Evolutionary conservation across 2,113 vertebrate species (phyloP).

Genomic region (Leiothrix lutea): DNA sequence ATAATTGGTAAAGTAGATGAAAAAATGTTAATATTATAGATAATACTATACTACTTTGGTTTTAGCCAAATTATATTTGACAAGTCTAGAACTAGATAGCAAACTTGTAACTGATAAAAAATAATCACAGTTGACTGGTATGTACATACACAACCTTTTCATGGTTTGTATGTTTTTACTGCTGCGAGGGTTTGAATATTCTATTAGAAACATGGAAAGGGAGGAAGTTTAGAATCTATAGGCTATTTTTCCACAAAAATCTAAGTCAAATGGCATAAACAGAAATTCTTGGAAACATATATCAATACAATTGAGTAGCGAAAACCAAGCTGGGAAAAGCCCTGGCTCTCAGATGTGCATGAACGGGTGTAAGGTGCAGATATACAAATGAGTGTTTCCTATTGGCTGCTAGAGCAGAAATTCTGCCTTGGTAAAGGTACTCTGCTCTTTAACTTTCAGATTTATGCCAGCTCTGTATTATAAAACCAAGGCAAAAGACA

Average conservation of each 20-base stretch:
- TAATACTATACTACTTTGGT: neutral
- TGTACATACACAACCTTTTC: neutral
- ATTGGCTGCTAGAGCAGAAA: neutral
- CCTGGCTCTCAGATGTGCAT: neutral
- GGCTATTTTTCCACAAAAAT: neutral
- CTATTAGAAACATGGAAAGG: neutral
- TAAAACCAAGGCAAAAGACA: neutral
- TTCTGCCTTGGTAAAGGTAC: neutral
- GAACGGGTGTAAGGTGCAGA: neutral
- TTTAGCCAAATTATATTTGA: neutral
- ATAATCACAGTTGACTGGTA: neutral
- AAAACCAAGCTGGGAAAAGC: neutral
- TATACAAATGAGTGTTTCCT: neutral
- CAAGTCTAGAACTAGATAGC: neutral
- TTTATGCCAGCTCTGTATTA: neutral
- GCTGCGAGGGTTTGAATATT: neutral
- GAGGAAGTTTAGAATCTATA: neutral
- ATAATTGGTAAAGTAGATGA: neutral
- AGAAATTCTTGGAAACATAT: neutral
- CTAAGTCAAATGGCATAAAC: neutral
- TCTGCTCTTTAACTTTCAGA: neutral
- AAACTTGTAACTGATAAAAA: neutral
- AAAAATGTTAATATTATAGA: neutral
- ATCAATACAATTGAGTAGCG: neutral
- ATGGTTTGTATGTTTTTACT: neutral